Evolutionary conservation across 1,140 invertebrate genomes (phyloP), one percentile per base, ranked within the genome.

Genomic region (Heliothis virescens): DNA sequence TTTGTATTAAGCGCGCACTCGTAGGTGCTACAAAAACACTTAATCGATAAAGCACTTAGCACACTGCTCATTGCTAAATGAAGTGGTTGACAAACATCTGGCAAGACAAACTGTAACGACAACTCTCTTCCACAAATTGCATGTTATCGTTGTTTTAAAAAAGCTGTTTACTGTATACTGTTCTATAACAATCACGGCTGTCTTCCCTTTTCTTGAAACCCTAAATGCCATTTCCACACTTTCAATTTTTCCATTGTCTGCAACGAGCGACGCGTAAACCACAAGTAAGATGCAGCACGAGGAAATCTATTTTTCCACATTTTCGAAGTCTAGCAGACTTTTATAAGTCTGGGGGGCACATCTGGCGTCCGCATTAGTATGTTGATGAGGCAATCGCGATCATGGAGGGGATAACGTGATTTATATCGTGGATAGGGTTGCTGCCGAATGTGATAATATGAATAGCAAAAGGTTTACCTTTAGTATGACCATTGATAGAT

Each of bases 301-400:
- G 65, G 65, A 69, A 69, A 78, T 67, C 62, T 57, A 67, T 78
- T 69, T 69, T 65, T 48, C 50, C 16, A 77, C 65, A 74, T 81
- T 83, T 71, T 72, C 78, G 67, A 83, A 55, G 86, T 86, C 83
- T 85, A 80, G 76, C 82, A 71, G 76, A 74, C 47, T 78, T 79
- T 80, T 81, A 84, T 83, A 85, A 85, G 83, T 83, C 81, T 84
- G 75, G 77, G 63, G 80, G 81, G 81, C 83, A 86, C 90, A 93
- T 87, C 90, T 92, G 93, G 89, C 83, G 87, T 82, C 62, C 86
- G 83, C 92, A 95, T 95, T 95, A 95, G 94, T 95, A 95, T 95
- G 94, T 92, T 94, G 92, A 95, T 95, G 93, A 95, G 94, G 89
- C 91, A 94, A 94, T 95, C 92, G 82, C 85, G 86, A 90, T 91